A percentile compares a stretch with the other conserved stretches of the same genome.
Conservation (phyloP, 30 jellyfish, hydroid and myxozoan species). For the Aurelia coerulea region DNA sequence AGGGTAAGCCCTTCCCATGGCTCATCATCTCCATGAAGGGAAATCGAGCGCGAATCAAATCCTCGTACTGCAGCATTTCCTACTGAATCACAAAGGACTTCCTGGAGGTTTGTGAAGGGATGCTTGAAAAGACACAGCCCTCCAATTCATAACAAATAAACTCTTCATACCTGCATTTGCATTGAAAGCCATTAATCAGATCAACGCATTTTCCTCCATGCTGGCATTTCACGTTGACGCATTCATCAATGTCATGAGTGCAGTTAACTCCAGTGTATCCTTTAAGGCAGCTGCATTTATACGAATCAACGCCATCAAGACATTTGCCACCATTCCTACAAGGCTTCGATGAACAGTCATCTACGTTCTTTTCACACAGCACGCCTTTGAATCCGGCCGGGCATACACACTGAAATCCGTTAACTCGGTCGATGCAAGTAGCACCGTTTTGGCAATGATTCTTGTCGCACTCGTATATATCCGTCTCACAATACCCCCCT, state of each 20-base stretch:
- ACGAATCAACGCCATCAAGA: slow-evolving; percentile 66
- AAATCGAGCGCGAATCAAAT: too few relatives aligned
- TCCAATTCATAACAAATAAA: not conserved
- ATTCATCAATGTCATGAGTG: slow-evolving; percentile 84
- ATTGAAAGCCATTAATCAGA: slow-evolving; percentile 53
- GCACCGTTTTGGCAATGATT: slow-evolving; percentile 79
- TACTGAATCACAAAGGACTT: too few relatives aligned
- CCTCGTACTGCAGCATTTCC: too few relatives aligned
- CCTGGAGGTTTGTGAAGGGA: too few relatives aligned
- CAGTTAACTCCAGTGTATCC: slow-evolving; percentile 92
- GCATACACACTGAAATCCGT: slow-evolving; percentile 85
- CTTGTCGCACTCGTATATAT: slow-evolving; percentile 74
- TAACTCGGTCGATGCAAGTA: slow-evolving; percentile 81
- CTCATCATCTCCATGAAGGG: too few relatives aligned
- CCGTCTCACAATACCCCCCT: slow-evolving; percentile 86
- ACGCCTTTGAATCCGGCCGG: slow-evolving; percentile 83
- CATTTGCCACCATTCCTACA: slow-evolving; percentile 83
- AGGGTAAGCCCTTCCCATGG: too few relatives aligned
- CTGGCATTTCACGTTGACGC: slow-evolving; percentile 78
- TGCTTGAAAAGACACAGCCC: too few relatives aligned
- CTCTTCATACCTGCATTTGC: slow-evolving; percentile 85
- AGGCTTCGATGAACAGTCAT: slow-evolving; percentile 71
- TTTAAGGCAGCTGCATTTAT: slow-evolving; percentile 69
- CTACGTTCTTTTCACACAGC: slow-evolving; percentile 66
- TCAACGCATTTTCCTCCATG: slow-evolving; percentile 94